Conservation (phyloP, 2,888 invertebrate genomes). For the Drosophila paramelanica region DNA sequence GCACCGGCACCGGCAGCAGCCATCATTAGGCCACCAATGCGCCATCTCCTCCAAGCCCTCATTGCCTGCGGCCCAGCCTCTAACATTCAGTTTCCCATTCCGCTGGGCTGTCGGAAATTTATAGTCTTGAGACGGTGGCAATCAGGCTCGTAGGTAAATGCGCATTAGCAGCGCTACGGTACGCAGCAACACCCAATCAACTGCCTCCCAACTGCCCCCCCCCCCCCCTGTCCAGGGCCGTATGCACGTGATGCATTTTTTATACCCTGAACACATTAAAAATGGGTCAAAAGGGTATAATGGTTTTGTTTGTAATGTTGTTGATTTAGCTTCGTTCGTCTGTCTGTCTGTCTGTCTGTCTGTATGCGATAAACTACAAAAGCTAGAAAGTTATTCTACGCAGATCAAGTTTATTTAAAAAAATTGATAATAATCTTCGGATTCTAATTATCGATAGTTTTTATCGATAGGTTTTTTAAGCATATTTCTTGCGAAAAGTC, state of each 20-base stretch:
- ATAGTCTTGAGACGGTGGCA: conserved; percentile 62
- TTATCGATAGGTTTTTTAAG: too few species aligned
- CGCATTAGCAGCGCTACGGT: conserved; percentile 60
- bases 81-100: conserved; percentile 14
- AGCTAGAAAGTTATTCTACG: too few species aligned
- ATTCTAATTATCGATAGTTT: too few species aligned
- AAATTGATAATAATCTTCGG: too few species aligned
- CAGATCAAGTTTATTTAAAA: too few species aligned
- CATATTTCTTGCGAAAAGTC: too few species aligned
- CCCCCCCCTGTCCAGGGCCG: not conserved
- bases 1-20: conserved; percentile 17
- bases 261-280: not conserved
- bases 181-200: conserved; percentile 28
- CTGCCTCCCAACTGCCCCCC: not conserved
- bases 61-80: not conserved
- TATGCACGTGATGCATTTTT: conserved; percentile 41
- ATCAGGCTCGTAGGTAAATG: conserved; percentile 62
- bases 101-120: conserved; percentile 61
- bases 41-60: not conserved
- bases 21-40: conserved; percentile 64
- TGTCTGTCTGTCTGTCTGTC: too few species aligned
- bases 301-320: too few species aligned
- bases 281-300: too few species aligned
- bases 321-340: too few species aligned
- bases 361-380: too few species aligned